Base-by-base conservation (phyloP, 2,888 invertebrate genomes). In the Rhorus exstirpatorius region DNA sequence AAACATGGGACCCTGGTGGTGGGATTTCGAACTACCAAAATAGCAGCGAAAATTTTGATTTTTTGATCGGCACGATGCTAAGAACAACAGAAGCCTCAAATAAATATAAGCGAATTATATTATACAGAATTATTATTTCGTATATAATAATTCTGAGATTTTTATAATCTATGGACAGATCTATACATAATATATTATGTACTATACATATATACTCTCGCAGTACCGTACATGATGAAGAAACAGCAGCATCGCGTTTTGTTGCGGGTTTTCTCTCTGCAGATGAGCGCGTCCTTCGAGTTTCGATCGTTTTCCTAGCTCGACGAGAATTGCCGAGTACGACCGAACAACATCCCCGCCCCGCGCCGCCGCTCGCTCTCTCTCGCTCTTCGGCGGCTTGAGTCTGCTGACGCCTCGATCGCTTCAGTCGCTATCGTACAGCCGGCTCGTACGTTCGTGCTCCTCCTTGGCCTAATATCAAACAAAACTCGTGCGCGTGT, bases 361-460 rank as follows among this genome's bases (percentile, higher is more conserved):
- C 19, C 35, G 21, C 49, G 21, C 26, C 55, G 31, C 35, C 70
- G 49, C 75, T 49, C 74, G 55, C 44, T 44, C 60, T 35, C 21
- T n/a, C 31, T 10, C 26, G 75, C 24, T 17, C 35, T 74, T 63
- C 53, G 60, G 58, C 55, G 55, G 58, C 55, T 46, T 10, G 60
- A 61, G 12, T 51, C 31, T 41, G 68, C 68, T 68, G 61, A 38
- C 79, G 79, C 71, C 46, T 53, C 51, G 77, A 26, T 72, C 61
- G 35, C 74, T 31, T 79, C 83, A 86, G 85, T 86, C 81, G 78
- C 65, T 74, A 72, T 81, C 79, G 80, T 76, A 80, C 82, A 83
- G 83, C 82, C 83, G 85, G 83, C 70, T 80, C 71, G 85, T 83
- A 44, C 49, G 83, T 21, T 72, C 8, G n/a, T 19, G 14, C 24